Base-by-base conservation (phyloP, 2,797 vertebrate species). In the Chaetodon trifasciatus region DNA sequence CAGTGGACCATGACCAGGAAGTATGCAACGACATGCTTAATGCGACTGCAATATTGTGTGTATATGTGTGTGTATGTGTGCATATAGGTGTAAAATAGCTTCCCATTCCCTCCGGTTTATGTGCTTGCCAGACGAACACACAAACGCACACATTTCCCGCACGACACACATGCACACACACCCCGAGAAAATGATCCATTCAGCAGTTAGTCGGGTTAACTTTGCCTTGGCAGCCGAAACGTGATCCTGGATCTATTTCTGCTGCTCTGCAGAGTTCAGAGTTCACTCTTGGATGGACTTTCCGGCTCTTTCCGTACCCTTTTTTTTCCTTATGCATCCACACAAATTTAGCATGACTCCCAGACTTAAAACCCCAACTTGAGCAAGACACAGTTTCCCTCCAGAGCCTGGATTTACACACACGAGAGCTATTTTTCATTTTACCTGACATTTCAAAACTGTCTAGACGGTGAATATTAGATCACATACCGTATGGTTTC, bases 221-320 rank as follows among this genome's bases (percentile, higher is more conserved):
- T 89, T 88, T 74, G 85, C 84, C 86, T 82, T 72, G 7, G 83
- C 71, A 44, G 71, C 46, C 8, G 89, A 94, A 95, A 96, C 81
- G 21, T 74, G 92, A 95, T 85, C 85, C 71, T 9, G n/a, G 78
- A 78, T 95, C 91, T 90, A 93, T 94, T 95, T 93, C 89, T 91
- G 92, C 85, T 21, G 72, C 78, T 74, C 89, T 66, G 86, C 81
- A 67, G 82, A 80, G 60, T 70, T 86, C 81, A 44, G 63, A 58
- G n/a, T 58, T 32, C 49, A 78, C 86, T 78, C 70, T 55, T n/a
- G 37, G 85, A 64, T 64, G 73, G 55, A 76, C 77, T 79, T 50
- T 67, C 47, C 49, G 2, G 50, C 55, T 86, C 74, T 55, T 74
- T 82, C 79, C 76, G 35, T 64, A 62, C 13, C 64, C 81, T 74